Conservation (phyloP, 2,113 vertebrate genomes). For the Neoarius graeffei region DNA sequence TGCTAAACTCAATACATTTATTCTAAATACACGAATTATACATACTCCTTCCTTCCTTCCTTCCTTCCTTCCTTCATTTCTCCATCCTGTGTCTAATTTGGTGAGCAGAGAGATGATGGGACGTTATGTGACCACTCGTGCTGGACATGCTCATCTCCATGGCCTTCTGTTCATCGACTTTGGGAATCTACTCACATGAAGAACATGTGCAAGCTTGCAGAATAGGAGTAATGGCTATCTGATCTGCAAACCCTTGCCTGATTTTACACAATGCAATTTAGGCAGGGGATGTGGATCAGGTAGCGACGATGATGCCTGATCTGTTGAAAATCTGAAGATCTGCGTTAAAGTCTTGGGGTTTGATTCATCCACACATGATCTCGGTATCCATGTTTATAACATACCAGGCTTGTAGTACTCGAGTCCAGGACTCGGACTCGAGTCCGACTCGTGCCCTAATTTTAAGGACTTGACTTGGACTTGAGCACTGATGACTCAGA, state of each 20-base stretch:
- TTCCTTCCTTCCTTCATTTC: no score
- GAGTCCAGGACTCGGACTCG: no score
- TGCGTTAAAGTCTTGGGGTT: neutral
- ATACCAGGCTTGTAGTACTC: no score
- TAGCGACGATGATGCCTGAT: neutral
- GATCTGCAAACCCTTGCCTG: slow-evolving; percentile 7
- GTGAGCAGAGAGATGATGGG: neutral
- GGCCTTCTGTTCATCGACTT: neutral
- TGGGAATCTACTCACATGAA: neutral
- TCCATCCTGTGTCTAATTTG: neutral
- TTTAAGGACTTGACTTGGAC: no score
- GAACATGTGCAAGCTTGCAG: neutral
- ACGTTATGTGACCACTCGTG: neutral
- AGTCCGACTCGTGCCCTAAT: no score
- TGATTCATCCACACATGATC: neutral
- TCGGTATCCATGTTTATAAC: neutral
- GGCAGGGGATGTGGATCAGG: neutral
- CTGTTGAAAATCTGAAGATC: neutral
- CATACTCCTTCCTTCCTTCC: neutral
- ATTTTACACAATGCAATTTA: neutral
- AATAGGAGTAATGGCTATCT: neutral
- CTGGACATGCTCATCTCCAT: slow-evolving; percentile 20
- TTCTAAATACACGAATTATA: neutral
- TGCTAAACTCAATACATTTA: neutral
- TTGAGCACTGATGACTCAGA: no score